Evolutionary conservation across 2,797 vertebrate genomes (phyloP).

Genomic region (Chloroceryle inda): DNA sequence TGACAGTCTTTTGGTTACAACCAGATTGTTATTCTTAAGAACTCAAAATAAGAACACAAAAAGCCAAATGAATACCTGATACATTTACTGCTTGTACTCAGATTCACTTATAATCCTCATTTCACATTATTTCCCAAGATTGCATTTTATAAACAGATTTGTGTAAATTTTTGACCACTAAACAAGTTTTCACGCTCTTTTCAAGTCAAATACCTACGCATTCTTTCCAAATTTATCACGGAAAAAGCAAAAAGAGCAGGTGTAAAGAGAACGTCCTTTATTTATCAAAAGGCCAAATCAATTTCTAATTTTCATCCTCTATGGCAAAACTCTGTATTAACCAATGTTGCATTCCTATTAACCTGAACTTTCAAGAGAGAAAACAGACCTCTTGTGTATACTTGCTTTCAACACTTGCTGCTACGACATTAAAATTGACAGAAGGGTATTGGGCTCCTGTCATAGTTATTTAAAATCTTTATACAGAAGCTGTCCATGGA

Average conservation of each 20-base stretch:
- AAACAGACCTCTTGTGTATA: conserved; percentile 41
- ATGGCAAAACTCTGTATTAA: neutral
- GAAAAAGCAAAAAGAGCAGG: neutral
- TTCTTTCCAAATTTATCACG: neutral
- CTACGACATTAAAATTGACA: conserved; percentile 67
- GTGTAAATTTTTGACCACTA: neutral
- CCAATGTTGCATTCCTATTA: neutral
- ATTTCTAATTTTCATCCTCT: neutral
- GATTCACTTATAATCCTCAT: neutral
- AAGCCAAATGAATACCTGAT: neutral
- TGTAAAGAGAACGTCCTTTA: neutral
- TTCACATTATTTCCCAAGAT: neutral
- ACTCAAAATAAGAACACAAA: neutral
- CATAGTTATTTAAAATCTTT: conserved; percentile 69
- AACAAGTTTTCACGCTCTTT: neutral
- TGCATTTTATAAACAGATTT: neutral
- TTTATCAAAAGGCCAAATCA: conserved; percentile 10
- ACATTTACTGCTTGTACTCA: neutral
- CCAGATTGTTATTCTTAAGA: neutral
- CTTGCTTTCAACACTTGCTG: conserved; percentile 3
- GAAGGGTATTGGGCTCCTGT: conserved; percentile 58
- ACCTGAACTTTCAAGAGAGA: neutral
- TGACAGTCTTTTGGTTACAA: neutral
- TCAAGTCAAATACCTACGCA: neutral
- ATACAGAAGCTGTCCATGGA: conserved; percentile 8